Percentiles rank a stretch among this genome's conserved stretches.
phyloP scores from a whole-genome alignment of 2,797 vertebrate species.

The Meda fulgida region DNA sequence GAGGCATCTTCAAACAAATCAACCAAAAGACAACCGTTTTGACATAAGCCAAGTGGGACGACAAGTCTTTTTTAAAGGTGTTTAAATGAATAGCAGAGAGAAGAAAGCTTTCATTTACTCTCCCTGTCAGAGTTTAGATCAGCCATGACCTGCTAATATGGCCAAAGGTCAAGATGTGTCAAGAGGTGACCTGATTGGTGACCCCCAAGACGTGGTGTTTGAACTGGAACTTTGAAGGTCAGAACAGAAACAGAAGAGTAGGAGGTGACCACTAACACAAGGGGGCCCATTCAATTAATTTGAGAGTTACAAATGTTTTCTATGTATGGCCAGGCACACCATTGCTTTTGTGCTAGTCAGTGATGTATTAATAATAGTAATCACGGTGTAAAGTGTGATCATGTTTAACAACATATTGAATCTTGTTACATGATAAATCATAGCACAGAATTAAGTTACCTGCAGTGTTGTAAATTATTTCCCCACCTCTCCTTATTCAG shows the following conservation, averaged over 20 bases:
- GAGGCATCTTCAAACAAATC: constrained; percentile 50
- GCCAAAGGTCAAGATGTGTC: constrained; percentile 53
- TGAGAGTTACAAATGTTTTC: constrained; percentile 18
- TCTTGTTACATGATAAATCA: not conserved
- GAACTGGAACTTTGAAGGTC: constrained; percentile 57
- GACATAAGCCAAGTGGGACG: constrained; percentile 22
- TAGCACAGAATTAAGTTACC: not conserved
- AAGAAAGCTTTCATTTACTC: constrained; percentile 51
- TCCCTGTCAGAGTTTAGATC: constrained; percentile 43
- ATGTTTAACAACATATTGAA: not conserved
- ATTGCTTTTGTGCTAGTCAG: not conserved
- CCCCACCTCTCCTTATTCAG: not conserved
- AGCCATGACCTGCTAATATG: constrained; percentile 43
- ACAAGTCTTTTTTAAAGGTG: constrained; percentile 22
- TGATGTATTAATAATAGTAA: not conserved
- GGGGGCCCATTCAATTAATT: constrained; percentile 44
- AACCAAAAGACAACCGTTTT: constrained; percentile 32
- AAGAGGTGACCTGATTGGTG: constrained; percentile 46
- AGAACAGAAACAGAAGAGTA: constrained; percentile 23
- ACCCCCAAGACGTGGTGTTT: constrained; percentile 45
- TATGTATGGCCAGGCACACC: constrained; percentile 3
- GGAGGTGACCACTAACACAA: constrained; percentile 25
- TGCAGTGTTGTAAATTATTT: not conserved
- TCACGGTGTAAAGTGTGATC: not conserved
- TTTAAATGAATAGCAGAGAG: constrained; percentile 33